A percentile compares a stretch with the other conserved stretches of the same genome.
Conservation (phyloP, 2,888 invertebrate species). For the Bembecia ichneumoniformis region DNA sequence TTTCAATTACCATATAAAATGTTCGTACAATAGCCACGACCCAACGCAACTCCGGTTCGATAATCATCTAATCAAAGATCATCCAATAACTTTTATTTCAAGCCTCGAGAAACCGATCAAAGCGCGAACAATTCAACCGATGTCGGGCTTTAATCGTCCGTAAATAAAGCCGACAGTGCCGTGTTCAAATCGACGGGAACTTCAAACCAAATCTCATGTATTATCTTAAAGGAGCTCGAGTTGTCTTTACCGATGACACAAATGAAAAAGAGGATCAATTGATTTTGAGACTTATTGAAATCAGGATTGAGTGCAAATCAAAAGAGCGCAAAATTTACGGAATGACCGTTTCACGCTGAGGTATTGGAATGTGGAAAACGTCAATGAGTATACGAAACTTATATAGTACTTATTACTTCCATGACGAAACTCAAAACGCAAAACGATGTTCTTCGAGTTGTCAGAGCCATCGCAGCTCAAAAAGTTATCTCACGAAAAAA, state of each 20-base stretch:
- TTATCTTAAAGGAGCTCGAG: constrained; percentile 43
- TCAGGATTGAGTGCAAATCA: constrained; percentile 23
- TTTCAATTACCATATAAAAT: constrained; percentile 71
- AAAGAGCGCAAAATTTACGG: constrained; percentile 7
- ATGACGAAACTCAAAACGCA: constrained; percentile 54
- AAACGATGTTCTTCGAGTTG: constrained; percentile 38
- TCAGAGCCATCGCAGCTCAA: constrained; percentile 33
- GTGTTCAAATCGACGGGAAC: constrained; percentile 27
- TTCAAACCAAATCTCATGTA: constrained; percentile 48
- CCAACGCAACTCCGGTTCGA: constrained; percentile 55
- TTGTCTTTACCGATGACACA: constrained; percentile 39
- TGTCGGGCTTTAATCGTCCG: constrained; percentile 25
- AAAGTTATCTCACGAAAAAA: constrained; percentile 43
- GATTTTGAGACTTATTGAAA: constrained; percentile 30
- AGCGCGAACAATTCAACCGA: constrained; percentile 17
- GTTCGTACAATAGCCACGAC: constrained; percentile 48
- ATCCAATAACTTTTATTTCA: constrained; percentile 65
- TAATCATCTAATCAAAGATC: constrained; percentile 71
- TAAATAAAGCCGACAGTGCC: constrained; percentile 34
- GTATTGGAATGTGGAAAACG: constrained; percentile 28
- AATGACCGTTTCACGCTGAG: neutral
- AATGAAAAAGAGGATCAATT: constrained; percentile 23
- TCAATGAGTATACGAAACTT: constrained; percentile 49
- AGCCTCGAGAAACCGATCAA: constrained; percentile 33
- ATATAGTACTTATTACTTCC: too few relatives aligned